phyloP scores from a whole-genome alignment of 2,888 invertebrate genomes.

The Lissocephala sabroskyi region DNA sequence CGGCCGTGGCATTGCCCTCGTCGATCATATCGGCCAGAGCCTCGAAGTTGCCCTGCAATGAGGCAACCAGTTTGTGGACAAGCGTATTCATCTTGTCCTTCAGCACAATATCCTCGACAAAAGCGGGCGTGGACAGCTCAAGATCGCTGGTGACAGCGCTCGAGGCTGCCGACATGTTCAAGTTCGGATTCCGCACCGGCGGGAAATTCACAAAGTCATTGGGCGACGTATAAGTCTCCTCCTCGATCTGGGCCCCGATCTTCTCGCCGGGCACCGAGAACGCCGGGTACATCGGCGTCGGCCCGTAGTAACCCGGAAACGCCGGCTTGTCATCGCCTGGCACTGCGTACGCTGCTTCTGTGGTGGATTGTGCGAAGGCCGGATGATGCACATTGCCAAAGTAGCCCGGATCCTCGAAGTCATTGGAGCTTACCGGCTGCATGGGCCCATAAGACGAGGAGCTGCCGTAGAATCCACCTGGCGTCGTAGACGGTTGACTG shows the following conservation, averaged over 20 bases:
- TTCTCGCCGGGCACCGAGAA: slow-evolving; percentile 69
- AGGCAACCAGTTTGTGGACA: slow-evolving; percentile 87
- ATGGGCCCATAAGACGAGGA: slow-evolving; percentile 65
- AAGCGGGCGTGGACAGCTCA: slow-evolving; percentile 84
- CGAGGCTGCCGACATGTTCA: slow-evolving; percentile 78
- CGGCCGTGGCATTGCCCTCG: slow-evolving; percentile 71
- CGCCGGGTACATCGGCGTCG: slow-evolving; percentile 69
- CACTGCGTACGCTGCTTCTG: slow-evolving; percentile 44
- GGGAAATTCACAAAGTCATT: slow-evolving; percentile 87
- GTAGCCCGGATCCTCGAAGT: slow-evolving; percentile 72
- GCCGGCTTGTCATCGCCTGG: slow-evolving; percentile 69
- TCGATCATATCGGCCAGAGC: slow-evolving; percentile 85
- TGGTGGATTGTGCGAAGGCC: slow-evolving; percentile 49
- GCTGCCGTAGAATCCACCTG: slow-evolving; percentile 44
- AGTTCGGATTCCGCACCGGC: slow-evolving; percentile 87
- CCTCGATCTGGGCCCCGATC: slow-evolving; percentile 45
- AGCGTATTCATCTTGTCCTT: slow-evolving; percentile 86
- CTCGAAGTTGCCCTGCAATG: slow-evolving; percentile 87
- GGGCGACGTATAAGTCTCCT: slow-evolving; percentile 78
- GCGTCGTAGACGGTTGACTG: slow-evolving; percentile 47
- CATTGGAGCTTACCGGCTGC: slow-evolving; percentile 63
- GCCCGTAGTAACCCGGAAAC: slow-evolving; percentile 71
- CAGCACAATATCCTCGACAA: slow-evolving; percentile 83
- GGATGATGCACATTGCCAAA: slow-evolving; percentile 57
- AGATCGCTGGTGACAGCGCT: slow-evolving; percentile 75